Base-by-base conservation (phyloP, 2,113 vertebrate species). In the Anoplopoma fimbria region DNA sequence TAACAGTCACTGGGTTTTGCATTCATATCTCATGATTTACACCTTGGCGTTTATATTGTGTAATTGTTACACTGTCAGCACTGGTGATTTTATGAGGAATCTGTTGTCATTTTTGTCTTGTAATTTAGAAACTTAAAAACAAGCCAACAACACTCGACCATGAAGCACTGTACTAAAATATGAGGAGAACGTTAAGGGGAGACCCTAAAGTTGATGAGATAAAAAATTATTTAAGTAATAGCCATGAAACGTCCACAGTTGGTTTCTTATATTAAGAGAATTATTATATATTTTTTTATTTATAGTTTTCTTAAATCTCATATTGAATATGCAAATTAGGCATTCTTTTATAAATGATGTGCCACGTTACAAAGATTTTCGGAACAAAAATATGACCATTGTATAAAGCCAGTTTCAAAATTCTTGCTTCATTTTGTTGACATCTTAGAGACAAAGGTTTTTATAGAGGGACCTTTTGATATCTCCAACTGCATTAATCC, bases 1-100 rank as follows among this genome's bases (percentile, higher is more conserved):
- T 69, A 80, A 58, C 64, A 61, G 67, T 70, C 55, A 55, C 4
- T 29, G 27, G 9, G 23, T 65, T 49, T 38, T 51, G 3, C 60
- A 83, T 79, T 7, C 7, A 57, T 58, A 55, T 69, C 69, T 68
- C 3, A 75, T 55, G 42, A 83, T 60, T 21, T 55, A 79, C 34
- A 70, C 40, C 5, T 57, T 61, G 71, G 58, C 23, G 33, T 77
- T 74, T n/a, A 61, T 69, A 38, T 64, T 60, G 58, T 27, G 27
- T 0, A 5, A 65, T 62, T 81, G 34, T 53, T 67, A 58, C 1
- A 1, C 71, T 64, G 25, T 34, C 6, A 34, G 40, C 61, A 36
- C 29, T 25, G 15, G 9, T 60, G 40, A 63, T 8, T 69, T 74
- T 73, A 25, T 61, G 38, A 57, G 1, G 10, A 61, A 31, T 42